These are phyloP conservation scores for Micoletzkya japonica DNA, from an alignment of 2,888 invertebrate species.

Conservation along the genomic window DNA sequence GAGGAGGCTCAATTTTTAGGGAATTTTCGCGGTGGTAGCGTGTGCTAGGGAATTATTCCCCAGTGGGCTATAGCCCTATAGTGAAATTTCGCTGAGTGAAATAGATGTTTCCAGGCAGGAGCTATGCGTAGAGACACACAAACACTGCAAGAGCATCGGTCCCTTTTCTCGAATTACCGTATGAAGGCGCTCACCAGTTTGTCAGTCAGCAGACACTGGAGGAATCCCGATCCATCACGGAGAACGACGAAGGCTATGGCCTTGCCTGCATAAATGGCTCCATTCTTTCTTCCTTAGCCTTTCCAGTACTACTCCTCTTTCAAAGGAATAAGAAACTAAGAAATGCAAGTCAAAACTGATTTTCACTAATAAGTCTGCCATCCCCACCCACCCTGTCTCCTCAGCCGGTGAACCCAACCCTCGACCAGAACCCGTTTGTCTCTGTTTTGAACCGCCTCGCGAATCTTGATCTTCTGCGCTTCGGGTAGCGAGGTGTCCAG, in stretches of 20 bases:
- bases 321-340: no score
- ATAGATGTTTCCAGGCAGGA: not conserved
- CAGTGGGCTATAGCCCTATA: no score
- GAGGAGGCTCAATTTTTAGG: no score
- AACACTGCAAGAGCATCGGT: not conserved
- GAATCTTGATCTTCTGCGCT: not conserved
- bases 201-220: slow-evolving; percentile 88
- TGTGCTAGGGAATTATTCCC: no score
- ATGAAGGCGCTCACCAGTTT: slow-evolving; percentile 61
- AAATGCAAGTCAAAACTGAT: no score
- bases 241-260: slow-evolving; percentile 87
- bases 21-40: no score
- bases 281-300: no score
- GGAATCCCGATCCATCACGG: slow-evolving; percentile 91
- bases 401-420: slow-evolving; percentile 92
- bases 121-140: no score
- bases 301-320: no score
- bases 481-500: not conserved
- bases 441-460: not conserved
- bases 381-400: slow-evolving; percentile 91
- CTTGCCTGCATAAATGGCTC: slow-evolving; percentile 73
- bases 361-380: no score
- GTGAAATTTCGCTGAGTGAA: not conserved
- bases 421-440: slow-evolving; percentile 76
- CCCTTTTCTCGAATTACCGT: no score